These are phyloP conservation scores for Vespertilio murinus DNA, from an alignment of 2,797 vertebrate genomes.

Conservation along the genomic window DNA sequence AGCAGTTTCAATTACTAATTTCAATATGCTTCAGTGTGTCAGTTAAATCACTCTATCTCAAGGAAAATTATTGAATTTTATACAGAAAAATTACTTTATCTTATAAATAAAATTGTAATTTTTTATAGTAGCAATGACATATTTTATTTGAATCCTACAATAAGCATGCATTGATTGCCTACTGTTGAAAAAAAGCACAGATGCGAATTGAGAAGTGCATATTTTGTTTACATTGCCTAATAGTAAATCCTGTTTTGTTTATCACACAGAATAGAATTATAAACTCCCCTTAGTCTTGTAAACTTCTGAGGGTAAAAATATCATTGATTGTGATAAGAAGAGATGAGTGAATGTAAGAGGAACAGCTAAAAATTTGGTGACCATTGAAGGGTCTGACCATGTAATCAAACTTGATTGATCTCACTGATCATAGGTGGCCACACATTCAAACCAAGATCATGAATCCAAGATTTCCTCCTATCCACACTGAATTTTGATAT, in stretches of 20 bases:
- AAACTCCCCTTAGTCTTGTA: background rate
- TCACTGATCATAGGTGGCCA: background rate
- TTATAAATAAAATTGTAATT: background rate
- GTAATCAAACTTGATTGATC: background rate
- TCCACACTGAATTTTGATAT: background rate
- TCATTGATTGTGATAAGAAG: background rate
- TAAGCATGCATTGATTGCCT: background rate
- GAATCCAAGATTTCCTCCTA: background rate
- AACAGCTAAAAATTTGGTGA: background rate
- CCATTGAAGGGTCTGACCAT: background rate
- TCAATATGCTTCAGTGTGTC: background rate
- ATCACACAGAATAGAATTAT: background rate
- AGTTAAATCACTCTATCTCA: background rate
- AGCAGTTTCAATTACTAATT: background rate
- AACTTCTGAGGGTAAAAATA: background rate
- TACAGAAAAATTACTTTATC: background rate
- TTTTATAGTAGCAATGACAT: background rate
- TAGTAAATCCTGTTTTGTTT: background rate
- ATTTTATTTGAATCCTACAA: background rate
- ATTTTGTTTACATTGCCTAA: background rate
- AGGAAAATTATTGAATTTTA: background rate
- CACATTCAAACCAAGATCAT: rapidly evolving
- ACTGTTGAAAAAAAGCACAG: background rate
- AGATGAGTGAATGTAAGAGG: background rate
- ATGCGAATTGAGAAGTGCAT: background rate